Percentiles rank a stretch among this genome's conserved stretches.
phyloP scores from a whole-genome alignment of 2,888 invertebrate genomes.

The Andricus curvator region DNA sequence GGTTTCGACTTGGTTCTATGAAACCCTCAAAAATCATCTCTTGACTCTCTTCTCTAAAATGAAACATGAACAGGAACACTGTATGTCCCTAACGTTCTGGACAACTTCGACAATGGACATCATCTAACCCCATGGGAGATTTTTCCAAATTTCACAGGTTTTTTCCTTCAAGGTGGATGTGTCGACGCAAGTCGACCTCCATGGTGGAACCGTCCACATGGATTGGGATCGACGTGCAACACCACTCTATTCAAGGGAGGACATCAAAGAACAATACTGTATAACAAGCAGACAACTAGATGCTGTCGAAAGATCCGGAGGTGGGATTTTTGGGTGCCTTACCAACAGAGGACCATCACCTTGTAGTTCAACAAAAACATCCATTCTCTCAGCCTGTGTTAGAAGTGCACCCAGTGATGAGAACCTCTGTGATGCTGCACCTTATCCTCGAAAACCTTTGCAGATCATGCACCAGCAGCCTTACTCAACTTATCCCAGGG shows the following conservation, averaged over 20 bases:
- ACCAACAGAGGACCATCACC: slow-evolving; percentile 87
- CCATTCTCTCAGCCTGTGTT: slow-evolving; percentile 92
- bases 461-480: slow-evolving; percentile 74
- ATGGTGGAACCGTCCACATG: slow-evolving; percentile 80
- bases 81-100: neutral
- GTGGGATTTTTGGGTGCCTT: slow-evolving; percentile 91
- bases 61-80: neutral
- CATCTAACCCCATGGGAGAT: slow-evolving; percentile 11
- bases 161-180: slow-evolving; percentile 73
- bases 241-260: slow-evolving; percentile 90
- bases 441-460: slow-evolving; percentile 83
- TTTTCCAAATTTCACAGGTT: slow-evolving; percentile 39
- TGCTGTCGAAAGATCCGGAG: slow-evolving; percentile 84
- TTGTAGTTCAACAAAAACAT: slow-evolving; percentile 81
- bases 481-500: slow-evolving; percentile 70
- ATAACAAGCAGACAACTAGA: slow-evolving; percentile 94
- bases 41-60: no score
- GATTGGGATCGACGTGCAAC: slow-evolving; percentile 78
- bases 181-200: slow-evolving; percentile 77
- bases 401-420: slow-evolving; percentile 93
- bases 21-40: no score
- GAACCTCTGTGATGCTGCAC: slow-evolving; percentile 90
- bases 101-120: neutral
- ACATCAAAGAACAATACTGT: slow-evolving; percentile 96
- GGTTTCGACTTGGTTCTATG: no score